phyloP scores from a whole-genome alignment of 2,113 vertebrate species.

The Athene cunicularia region DNA sequence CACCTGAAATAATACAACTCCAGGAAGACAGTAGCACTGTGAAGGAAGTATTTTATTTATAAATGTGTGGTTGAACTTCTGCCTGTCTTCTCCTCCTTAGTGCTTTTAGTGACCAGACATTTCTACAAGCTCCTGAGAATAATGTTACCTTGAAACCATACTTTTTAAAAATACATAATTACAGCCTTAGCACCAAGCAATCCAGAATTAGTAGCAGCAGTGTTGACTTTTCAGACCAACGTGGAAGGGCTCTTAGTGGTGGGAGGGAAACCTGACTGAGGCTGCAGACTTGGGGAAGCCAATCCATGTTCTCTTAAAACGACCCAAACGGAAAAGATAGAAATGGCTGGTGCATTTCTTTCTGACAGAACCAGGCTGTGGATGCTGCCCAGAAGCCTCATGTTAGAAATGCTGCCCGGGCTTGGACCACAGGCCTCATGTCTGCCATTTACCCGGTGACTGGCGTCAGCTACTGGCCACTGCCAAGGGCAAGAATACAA shows the following conservation, averaged over 20 bases:
- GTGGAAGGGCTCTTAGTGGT: neutral
- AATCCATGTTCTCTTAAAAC: neutral
- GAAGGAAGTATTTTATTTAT: neutral
- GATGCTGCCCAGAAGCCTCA: accelerated
- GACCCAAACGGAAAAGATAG: too few species aligned
- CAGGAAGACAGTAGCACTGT: neutral
- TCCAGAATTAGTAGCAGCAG: neutral
- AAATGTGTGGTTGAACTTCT: neutral
- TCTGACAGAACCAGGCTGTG: accelerated
- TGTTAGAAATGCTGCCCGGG: accelerated
- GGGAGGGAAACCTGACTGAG: neutral
- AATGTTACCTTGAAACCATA: neutral
- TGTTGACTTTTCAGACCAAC: neutral
- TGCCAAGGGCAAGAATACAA: constrained; percentile 17
- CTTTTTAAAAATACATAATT: neutral
- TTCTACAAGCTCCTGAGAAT: neutral
- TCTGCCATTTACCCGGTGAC: neutral
- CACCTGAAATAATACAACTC: neutral
- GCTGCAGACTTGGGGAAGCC: accelerated
- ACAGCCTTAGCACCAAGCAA: neutral
- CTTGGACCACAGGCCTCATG: neutral
- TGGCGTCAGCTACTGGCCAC: neutral
- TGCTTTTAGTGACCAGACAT: neutral
- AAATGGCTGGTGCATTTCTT: accelerated
- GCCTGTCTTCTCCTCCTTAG: neutral